A percentile compares a stretch with the other conserved stretches of the same genome.
phyloP scores from a whole-genome alignment of 1,140 invertebrate genomes.

The Drosophila erecta region DNA sequence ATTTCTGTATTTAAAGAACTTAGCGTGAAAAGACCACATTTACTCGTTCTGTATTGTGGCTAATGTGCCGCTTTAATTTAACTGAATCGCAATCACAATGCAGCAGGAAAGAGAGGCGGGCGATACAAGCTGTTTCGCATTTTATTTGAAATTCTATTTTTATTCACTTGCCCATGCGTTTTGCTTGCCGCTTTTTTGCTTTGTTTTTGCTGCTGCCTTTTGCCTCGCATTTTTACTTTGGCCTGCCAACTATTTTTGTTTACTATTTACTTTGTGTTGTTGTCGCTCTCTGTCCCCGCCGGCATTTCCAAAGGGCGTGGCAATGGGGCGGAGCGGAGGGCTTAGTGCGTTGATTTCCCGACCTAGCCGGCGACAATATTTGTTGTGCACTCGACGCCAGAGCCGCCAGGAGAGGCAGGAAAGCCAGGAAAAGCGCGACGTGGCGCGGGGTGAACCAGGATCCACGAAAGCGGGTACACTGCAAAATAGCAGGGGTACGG shows the following conservation, averaged over 20 bases:
- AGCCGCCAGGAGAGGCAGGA: slow-evolving; percentile 33
- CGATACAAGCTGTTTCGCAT: slow-evolving; percentile 65
- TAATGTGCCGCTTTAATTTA: slow-evolving; percentile 69
- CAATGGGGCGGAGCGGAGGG: slow-evolving; percentile 6
- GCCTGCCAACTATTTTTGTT: slow-evolving; percentile 80
- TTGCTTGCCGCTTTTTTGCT: slow-evolving; percentile 35
- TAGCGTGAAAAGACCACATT: not conserved
- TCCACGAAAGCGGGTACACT: slow-evolving; percentile 17
- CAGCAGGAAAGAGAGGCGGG: slow-evolving; percentile 14
- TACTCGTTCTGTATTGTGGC: slow-evolving; percentile 27
- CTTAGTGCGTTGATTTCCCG: slow-evolving; percentile 79
- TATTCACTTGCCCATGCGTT: slow-evolving; percentile 68
- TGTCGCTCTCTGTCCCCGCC: slow-evolving; percentile 42
- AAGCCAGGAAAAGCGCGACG: not conserved
- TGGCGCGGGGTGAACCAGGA: slow-evolving; percentile 26
- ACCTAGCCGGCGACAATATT: slow-evolving; percentile 82
- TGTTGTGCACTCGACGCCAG: slow-evolving; percentile 76
- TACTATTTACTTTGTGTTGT: slow-evolving; percentile 78
- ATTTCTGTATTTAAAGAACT: slow-evolving; percentile 27
- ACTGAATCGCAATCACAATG: slow-evolving; percentile 43
- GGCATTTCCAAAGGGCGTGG: slow-evolving; percentile 11
- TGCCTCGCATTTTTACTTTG: slow-evolving; percentile 70
- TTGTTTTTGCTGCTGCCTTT: slow-evolving; percentile 33
- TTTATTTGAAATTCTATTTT: slow-evolving; percentile 76
- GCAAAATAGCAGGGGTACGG: not conserved